phyloP scores from a whole-genome alignment of 2,113 vertebrate species.

The Antidorcas marsupialis region DNA sequence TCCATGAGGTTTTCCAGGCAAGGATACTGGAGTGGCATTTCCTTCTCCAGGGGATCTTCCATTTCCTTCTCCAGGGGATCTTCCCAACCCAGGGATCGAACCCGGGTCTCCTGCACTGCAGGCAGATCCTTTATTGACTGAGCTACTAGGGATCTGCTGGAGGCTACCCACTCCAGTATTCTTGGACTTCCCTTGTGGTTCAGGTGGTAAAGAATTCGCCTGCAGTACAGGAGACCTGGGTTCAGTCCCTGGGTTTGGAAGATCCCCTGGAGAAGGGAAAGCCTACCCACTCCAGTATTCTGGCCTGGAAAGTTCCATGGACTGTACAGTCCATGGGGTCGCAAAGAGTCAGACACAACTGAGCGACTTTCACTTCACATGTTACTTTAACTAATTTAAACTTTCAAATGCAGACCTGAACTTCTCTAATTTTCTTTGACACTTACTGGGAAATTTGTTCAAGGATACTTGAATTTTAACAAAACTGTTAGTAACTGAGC shows the following conservation, averaged over 20 bases:
- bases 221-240: background rate
- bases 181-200: background rate
- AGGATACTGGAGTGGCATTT: no score
- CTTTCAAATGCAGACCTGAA: background rate
- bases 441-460: conserved; percentile 15
- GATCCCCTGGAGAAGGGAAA: background rate
- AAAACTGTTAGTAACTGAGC: background rate
- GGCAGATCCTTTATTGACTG: no score
- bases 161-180: no score
- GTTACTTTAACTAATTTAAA: background rate
- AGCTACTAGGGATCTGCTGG: background rate
- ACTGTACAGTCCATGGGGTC: background rate
- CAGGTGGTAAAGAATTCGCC: background rate
- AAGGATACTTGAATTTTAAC: background rate
- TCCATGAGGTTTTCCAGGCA: no score
- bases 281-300: background rate
- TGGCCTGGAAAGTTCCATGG: background rate
- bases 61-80: no score
- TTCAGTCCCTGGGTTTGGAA: background rate
- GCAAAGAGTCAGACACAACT: background rate
- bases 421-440: background rate
- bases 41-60: no score
- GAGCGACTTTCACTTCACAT: background rate
- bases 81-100: no score
- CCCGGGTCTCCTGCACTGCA: no score